Evolutionary conservation across 2,888 invertebrate genomes (phyloP).

Genomic region (Sphaeridia pumilis): DNA sequence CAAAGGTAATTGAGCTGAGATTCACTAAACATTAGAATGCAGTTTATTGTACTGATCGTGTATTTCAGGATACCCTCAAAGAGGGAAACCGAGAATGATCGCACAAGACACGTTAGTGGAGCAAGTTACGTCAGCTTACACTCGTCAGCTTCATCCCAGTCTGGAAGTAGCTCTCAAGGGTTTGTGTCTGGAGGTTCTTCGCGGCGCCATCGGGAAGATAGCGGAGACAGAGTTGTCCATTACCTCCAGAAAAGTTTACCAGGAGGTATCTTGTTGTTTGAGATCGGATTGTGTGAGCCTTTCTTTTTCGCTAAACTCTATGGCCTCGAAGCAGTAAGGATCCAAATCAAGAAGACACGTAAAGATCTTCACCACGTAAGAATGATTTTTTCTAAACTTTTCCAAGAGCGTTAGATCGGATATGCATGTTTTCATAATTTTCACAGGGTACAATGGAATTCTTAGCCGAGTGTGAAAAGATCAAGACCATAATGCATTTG

Average conservation of each 20-base stretch:
- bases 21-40: too few species aligned
- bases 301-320: constrained; percentile 58
- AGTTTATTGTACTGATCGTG: too few species aligned
- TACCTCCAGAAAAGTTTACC: constrained; percentile 32
- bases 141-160: constrained; percentile 22
- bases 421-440: too few species aligned
- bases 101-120: constrained; percentile 16
- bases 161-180: constrained; percentile 12
- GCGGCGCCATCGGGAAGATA: constrained; percentile 10
- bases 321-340: constrained; percentile 52
- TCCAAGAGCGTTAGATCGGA: too few species aligned
- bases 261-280: constrained; percentile 58
- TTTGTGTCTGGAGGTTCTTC: constrained; percentile 4
- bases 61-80: constrained; percentile 9
- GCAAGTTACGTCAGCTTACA: constrained; percentile 16
- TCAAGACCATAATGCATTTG: constrained; percentile 58
- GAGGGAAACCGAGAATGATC: constrained; percentile 3
- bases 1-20: constrained; percentile 14
- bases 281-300: constrained; percentile 55
- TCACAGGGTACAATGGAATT: constrained; percentile 53
- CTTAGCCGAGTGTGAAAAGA: constrained; percentile 55
- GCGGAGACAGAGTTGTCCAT: constrained; percentile 15
- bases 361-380: constrained; percentile 12
- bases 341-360: constrained; percentile 44
- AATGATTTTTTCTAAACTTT: too few species aligned